Evolutionary conservation across 2,888 invertebrate species (phyloP).

Genomic region (Lepas anatifera): DNA sequence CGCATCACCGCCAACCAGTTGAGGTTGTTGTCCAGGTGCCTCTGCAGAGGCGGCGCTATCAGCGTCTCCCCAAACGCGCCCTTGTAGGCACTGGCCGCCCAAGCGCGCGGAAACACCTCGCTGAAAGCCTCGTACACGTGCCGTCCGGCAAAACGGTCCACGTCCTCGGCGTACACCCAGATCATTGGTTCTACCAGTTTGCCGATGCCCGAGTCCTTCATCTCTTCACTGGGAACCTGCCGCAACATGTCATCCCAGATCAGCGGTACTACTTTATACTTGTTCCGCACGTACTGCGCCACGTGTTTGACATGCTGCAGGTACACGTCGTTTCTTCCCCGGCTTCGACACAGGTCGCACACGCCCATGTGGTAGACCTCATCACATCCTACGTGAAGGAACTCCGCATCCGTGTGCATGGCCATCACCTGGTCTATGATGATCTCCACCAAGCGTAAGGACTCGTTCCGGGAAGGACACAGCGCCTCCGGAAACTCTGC

Average conservation of each 20-base stretch:
- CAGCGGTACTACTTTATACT: conserved; percentile 47
- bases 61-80: conserved; percentile 60
- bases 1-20: conserved; percentile 48
- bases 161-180: conserved; percentile 60
- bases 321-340: conserved; percentile 43
- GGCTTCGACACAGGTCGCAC: conserved; percentile 30
- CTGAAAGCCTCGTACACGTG: conserved; percentile 41
- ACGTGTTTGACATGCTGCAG: conserved; percentile 48
- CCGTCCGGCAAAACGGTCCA: conserved; percentile 32
- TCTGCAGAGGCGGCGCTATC: conserved; percentile 49
- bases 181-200: conserved; percentile 62
- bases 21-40: conserved; percentile 56
- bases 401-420: conserved; percentile 30
- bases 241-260: conserved; percentile 75
- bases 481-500: conserved; percentile 47
- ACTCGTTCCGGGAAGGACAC: conserved; percentile 38
- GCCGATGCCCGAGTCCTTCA: conserved; percentile 49
- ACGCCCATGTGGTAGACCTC: conserved; percentile 29
- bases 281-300: conserved; percentile 45
- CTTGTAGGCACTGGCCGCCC: conserved; percentile 63
- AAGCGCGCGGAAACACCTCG: conserved; percentile 51
- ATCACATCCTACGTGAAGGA: conserved; percentile 40
- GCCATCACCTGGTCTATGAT: conserved; percentile 33
- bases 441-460: conserved; percentile 30
- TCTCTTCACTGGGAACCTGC: conserved; percentile 45